phyloP scores from a whole-genome alignment of 2,113 vertebrate genomes.

The Pyxicephalus adspersus region DNA sequence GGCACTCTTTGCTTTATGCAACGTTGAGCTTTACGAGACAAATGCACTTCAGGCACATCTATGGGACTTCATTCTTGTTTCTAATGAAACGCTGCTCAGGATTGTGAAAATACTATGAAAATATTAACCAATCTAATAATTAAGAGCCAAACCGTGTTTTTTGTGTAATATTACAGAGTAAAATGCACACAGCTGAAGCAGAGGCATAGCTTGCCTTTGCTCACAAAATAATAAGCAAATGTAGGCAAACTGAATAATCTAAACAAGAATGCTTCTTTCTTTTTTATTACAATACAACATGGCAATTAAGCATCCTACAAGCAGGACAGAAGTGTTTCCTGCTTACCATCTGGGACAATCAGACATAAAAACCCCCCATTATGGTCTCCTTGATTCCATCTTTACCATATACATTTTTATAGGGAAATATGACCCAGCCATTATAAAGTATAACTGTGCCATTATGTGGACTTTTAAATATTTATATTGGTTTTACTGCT shows the following conservation, averaged over 20 bases:
- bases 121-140: conserved; percentile 54
- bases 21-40: conserved; percentile 45
- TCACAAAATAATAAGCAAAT: conserved; percentile 20
- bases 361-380: no score
- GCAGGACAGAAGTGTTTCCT: no score
- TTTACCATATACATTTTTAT: no score
- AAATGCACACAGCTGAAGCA: conserved; percentile 15
- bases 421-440: no score
- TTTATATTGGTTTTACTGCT: no score
- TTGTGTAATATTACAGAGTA: background rate
- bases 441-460: no score
- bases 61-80: conserved; percentile 53
- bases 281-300: no score
- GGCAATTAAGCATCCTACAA: no score
- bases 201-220: background rate
- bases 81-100: conserved; percentile 42
- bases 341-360: no score
- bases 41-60: conserved; percentile 48
- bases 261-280: conserved; percentile 1
- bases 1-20: conserved; percentile 47
- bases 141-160: conserved; percentile 34
- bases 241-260: background rate
- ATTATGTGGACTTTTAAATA: no score
- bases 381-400: no score
- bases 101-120: conserved; percentile 44